Evolutionary conservation across 2,113 vertebrate species (phyloP).

Genomic region (Morphnarchus princeps): DNA sequence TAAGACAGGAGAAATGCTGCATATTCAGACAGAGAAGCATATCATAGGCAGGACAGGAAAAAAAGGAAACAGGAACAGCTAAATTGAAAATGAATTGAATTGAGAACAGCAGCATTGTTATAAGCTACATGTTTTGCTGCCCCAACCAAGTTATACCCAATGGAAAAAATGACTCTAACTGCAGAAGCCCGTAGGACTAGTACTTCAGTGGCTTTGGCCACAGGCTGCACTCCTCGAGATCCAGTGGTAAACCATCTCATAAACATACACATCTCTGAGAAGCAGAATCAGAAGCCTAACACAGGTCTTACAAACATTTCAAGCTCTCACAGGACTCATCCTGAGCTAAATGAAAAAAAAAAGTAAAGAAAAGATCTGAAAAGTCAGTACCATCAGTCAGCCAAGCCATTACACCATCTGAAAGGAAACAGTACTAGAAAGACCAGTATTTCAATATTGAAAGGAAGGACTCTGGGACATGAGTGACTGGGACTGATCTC

Average conservation of each 20-base stretch:
- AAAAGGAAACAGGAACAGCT: neutral
- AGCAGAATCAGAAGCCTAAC: neutral
- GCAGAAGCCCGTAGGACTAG: neutral
- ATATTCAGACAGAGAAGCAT: neutral
- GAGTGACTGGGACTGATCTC: neutral
- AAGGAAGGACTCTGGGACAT: neutral
- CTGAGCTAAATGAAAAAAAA: neutral
- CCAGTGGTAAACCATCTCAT: neutral
- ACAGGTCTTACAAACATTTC: neutral
- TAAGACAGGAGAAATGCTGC: neutral
- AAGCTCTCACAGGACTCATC: neutral
- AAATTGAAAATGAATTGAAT: neutral
- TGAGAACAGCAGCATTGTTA: too few relatives aligned
- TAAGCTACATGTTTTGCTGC: neutral
- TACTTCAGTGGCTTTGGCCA: neutral
- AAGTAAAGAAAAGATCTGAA: neutral
- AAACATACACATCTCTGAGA: neutral
- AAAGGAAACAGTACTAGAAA: neutral
- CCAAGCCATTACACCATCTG: neutral
- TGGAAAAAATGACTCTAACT: neutral
- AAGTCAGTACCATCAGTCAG: neutral
- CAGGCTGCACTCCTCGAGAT: neutral
- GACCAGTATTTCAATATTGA: neutral
- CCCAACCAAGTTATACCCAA: neutral
- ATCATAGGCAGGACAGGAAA: neutral